Base-by-base conservation (phyloP, 2,888 invertebrate genomes). In the Diploptera punctata region DNA sequence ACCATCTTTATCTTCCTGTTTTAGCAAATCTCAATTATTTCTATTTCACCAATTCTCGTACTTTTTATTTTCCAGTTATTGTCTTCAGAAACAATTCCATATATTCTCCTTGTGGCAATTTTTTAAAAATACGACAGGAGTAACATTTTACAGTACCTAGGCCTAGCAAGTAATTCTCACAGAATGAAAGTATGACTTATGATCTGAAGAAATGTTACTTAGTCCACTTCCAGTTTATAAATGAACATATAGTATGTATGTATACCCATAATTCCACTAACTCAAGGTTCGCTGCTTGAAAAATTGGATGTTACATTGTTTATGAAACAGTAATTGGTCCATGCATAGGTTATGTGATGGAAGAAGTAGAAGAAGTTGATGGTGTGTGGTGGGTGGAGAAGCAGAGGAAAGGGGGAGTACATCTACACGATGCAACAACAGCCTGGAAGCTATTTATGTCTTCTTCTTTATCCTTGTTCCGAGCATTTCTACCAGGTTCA, bases 281-380 rank as follows among this genome's bases (percentile, higher is more conserved):
- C 29, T 33, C 9, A 61, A 19, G 62, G 65, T 26, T 65, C 47
- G 47, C 24, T 29, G 65, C 21, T 49, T 70, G 68, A 73, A 73
- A 71, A 68, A 73, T 71, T 71, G 62, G 62, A 71, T 68, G 33
- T 57, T 72, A 57, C 72, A 74, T 70, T 72, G 72, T 74, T 74
- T 74, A 74, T 70, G 74, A 68, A 70, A 52, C 31, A 24, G 70
- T 74, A 74, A 74, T 74, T 74, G 74, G 67, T 62, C 33, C 72
- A 72, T 72, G 72, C 60, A 74, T 74, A 70, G 67, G 47, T 73
- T 61, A 65, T 70, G 70, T 70, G 70, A 62, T 52, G 62, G 57
- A 69, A n/a, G 29, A 38, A 33, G 33, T 21, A 47, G 47, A 47
- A 18, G 9, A n/a, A n/a, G n/a, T 47, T 5, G 0, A 52, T 10